Evolutionary conservation across 2,797 vertebrate species (phyloP).

Genomic region (Diceros bicornis): DNA sequence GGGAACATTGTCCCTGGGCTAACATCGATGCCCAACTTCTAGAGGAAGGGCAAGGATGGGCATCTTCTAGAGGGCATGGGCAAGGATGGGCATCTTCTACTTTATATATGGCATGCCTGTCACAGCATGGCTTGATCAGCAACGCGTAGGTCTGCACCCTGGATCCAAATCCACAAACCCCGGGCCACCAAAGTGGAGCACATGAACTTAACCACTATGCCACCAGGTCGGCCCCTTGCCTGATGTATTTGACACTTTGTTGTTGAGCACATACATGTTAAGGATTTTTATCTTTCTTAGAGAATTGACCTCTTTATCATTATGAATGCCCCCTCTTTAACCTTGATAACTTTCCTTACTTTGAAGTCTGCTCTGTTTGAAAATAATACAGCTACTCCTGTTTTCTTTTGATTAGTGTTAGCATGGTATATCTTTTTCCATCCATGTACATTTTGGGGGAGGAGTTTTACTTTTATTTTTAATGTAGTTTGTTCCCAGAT

Average conservation of each 20-base stretch:
- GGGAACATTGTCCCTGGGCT: too few relatives aligned
- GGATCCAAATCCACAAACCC: too few relatives aligned
- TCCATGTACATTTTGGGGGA: neutral
- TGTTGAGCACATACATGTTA: neutral
- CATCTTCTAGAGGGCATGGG: too few relatives aligned
- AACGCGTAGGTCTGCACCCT: too few relatives aligned
- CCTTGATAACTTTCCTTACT: neutral
- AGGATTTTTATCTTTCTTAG: neutral
- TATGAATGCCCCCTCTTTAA: neutral
- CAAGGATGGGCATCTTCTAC: too few relatives aligned
- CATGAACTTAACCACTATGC: too few relatives aligned
- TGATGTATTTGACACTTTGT: neutral
- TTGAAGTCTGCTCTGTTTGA: neutral
- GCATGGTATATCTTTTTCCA: neutral
- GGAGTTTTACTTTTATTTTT: neutral
- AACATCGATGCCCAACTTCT: too few relatives aligned
- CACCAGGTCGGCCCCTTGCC: neutral
- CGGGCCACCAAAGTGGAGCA: too few relatives aligned
- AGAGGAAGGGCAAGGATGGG: too few relatives aligned
- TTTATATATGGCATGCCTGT: too few relatives aligned
- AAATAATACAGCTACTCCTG: neutral
- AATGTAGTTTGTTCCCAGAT: neutral
- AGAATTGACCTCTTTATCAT: neutral
- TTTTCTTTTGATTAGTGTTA: neutral
- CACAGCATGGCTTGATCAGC: too few relatives aligned